Base-by-base conservation (phyloP, 2,888 invertebrate genomes). In the Metallyticus violacea region DNA sequence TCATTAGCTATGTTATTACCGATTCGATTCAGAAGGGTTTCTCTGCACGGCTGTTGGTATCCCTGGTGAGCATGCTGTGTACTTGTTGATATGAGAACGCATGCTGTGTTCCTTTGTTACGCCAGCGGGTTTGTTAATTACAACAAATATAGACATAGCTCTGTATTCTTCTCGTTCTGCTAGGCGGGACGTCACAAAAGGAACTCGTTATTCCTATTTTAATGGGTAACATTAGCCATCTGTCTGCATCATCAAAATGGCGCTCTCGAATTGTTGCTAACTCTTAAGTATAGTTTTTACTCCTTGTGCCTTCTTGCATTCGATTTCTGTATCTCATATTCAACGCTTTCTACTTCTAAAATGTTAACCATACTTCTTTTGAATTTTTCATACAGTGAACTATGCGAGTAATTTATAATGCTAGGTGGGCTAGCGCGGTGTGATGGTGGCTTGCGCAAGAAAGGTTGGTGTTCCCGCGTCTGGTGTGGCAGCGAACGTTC, bases 121-220 rank as follows among this genome's bases (percentile, higher is more conserved):
- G 40, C 40, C 40, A 62, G 40, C 9, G 40, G 40, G 40, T 83
- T 77, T 83, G 83, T 83, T 83, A 83, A 83, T 83, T 83, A 83
- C 77, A 83, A 83, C 77, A 83, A 83, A 83, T 83, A 83, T 83
- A 83, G 83, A 83, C 83, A 83, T 83, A 77, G 77, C 83, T 83
- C 77, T 28, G 83, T 83, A 77, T 83, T 83, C n/a, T 22, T 77
- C 76, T 27, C 77, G 28, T 28, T 9, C 40, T 62, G 40, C 15
- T 62, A 62, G 40, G 40, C 40, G 40, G 40, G 40, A 62, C 40
- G 40, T 62, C 40, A 62, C 40, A 62, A 62, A 62, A 62, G 40
- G 40, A 62, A 62, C 40, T 62, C 40, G 40, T 62, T 62, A 62
- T 62, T 62, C 22, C 15, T 62, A 22, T 62, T 62, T 62, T 62